phyloP scores from a whole-genome alignment of 1,140 invertebrate species.

The Matsumurasca onukii region DNA sequence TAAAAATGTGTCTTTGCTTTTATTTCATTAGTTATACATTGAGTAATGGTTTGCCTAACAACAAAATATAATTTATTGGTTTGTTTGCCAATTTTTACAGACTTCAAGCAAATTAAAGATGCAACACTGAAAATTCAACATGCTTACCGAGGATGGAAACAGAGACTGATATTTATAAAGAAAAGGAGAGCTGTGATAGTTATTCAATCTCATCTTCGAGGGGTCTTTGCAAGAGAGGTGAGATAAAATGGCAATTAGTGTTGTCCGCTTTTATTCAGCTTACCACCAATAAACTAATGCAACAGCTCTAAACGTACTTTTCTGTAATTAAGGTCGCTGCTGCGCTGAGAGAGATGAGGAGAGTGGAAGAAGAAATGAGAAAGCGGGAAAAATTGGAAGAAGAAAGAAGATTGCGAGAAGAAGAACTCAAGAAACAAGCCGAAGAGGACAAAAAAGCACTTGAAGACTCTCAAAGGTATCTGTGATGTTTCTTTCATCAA shows the following conservation, averaged over 20 bases:
- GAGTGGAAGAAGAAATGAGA: constrained; percentile 90
- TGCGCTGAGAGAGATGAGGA: constrained; percentile 82
- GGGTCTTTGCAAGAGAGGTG: constrained; percentile 85
- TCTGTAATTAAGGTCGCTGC: constrained; percentile 72
- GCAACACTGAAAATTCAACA: constrained; percentile 82
- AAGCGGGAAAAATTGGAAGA: constrained; percentile 72
- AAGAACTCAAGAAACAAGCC: constrained; percentile 48
- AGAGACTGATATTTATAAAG: constrained; percentile 77
- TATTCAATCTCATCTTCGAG: constrained; percentile 85
- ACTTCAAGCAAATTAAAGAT: constrained; percentile 64
- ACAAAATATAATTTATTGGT: background rate
- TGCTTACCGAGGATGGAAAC: constrained; percentile 83
- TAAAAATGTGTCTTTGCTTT: no score
- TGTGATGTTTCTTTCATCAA: background rate
- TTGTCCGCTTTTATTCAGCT: background rate
- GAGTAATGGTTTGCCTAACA: background rate
- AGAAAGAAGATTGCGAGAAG: constrained; percentile 58
- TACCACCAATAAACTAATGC: no score
- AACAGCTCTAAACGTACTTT: no score
- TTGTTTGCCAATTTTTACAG: constrained; percentile 47
- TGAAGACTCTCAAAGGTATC: constrained; percentile 55
- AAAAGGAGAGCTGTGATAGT: constrained; percentile 83
- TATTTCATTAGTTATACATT: no score
- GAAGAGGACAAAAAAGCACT: constrained; percentile 50
- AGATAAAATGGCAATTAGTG: background rate